Evolutionary conservation across 2,888 invertebrate genomes (phyloP).

Genomic region (Hoplodrina blanda): DNA sequence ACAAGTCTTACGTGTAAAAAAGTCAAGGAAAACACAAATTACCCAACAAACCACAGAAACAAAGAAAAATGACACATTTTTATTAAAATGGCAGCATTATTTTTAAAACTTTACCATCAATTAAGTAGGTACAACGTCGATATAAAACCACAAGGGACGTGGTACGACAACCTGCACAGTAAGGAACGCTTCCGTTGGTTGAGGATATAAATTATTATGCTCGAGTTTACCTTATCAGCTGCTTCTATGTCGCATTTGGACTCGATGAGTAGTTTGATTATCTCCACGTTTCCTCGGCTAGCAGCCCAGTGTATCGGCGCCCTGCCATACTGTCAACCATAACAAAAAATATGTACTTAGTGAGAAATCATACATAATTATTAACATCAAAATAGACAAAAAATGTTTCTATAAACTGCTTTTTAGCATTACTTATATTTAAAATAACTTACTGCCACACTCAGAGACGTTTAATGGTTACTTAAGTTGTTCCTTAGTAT

Average conservation of each 20-base stretch:
- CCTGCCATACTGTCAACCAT: conserved; percentile 92
- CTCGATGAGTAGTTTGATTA: conserved; percentile 93
- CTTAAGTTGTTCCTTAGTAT: too few species aligned
- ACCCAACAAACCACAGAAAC: background rate
- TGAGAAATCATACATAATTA: too few species aligned
- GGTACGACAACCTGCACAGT: conserved; percentile 15
- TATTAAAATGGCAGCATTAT: background rate
- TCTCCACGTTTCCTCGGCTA: conserved; percentile 93
- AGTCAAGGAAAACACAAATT: background rate
- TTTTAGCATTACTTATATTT: too few species aligned
- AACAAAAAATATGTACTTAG: background rate
- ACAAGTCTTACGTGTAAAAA: conserved; percentile 8
- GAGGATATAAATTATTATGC: conserved; percentile 12
- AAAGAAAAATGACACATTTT: background rate
- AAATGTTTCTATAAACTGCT: too few species aligned
- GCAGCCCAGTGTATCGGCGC: conserved; percentile 95
- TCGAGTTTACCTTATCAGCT: conserved; percentile 91
- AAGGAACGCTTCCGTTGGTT: conserved; percentile 13
- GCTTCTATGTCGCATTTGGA: conserved; percentile 94
- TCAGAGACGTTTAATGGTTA: too few species aligned
- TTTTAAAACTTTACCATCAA: background rate
- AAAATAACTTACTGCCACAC: too few species aligned
- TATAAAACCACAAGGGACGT: conserved; percentile 9
- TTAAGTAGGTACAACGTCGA: background rate
- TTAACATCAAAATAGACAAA: too few species aligned